Percentiles rank a stretch among this genome's conserved stretches.
These are phyloP conservation scores for Phania funesta DNA, from an alignment of 2,888 invertebrate genomes.

Conservation along the genomic window DNA sequence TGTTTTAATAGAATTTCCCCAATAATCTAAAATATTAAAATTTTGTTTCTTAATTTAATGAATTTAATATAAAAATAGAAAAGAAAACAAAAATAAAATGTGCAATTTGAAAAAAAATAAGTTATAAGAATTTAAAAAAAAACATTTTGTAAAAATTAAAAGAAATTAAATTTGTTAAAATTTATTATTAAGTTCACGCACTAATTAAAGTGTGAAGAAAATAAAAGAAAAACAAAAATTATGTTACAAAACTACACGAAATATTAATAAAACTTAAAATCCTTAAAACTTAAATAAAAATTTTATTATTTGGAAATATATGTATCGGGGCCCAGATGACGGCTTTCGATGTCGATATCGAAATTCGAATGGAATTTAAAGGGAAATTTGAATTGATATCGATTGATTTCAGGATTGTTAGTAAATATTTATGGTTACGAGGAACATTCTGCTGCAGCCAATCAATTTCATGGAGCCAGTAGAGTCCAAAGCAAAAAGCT, in stretches of 20 bases:
- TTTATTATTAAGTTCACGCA: conserved; percentile 49
- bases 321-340: background rate
- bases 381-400: too few species aligned
- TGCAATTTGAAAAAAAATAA: conserved; percentile 40
- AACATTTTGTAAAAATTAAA: conserved; percentile 55
- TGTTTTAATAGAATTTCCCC: too few species aligned
- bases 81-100: conserved; percentile 1
- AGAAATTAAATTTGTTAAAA: conserved; percentile 43
- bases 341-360: too few species aligned
- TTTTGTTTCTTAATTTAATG: background rate
- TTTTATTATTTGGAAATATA: background rate
- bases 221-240: background rate
- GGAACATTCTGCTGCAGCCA: too few species aligned
- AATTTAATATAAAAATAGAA: background rate
- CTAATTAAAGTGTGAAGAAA: conserved; percentile 24
- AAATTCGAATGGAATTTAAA: too few species aligned
- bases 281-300: background rate
- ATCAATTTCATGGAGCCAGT: background rate
- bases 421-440: too few species aligned
- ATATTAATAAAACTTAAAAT: conserved; percentile 28
- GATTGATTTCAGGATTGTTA: too few species aligned
- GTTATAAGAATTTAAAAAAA: conserved; percentile 40
- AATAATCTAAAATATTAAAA: too few species aligned
- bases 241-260: conserved; percentile 42
- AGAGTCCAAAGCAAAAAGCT: too few species aligned